A percentile compares a stretch with the other conserved stretches of the same genome.
These are phyloP conservation scores for Thymelicus sylvestris DNA, from an alignment of 2,888 invertebrate genomes.

Conservation along the genomic window DNA sequence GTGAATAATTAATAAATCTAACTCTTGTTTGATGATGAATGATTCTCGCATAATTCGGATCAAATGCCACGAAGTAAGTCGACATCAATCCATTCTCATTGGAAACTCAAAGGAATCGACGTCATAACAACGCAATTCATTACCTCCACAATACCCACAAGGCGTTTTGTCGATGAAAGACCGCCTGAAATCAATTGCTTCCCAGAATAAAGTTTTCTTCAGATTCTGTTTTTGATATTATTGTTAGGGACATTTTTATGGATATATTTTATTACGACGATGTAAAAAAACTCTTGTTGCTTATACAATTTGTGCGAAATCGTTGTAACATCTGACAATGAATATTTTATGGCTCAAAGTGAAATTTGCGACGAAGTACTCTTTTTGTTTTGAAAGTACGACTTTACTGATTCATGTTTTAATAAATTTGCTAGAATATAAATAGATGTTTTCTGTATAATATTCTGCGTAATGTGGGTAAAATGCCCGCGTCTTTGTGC, in stretches of 20 bases:
- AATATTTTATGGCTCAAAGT: not conserved
- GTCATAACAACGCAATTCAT: slow-evolving; percentile 27
- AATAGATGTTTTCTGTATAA: no score
- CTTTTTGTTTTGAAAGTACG: no score
- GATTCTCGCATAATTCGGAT: not conserved
- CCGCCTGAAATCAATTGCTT: slow-evolving; percentile 18
- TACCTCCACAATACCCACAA: slow-evolving; percentile 27
- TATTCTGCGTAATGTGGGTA: no score
- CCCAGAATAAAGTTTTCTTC: slow-evolving; percentile 23
- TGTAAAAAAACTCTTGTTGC: not conserved
- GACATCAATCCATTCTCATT: slow-evolving; percentile 16
- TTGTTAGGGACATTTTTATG: not conserved
- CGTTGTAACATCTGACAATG: slow-evolving; percentile 5
- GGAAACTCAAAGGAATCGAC: slow-evolving; percentile 16
- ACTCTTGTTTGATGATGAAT: not conserved
- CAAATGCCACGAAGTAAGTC: not conserved
- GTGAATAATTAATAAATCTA: no score
- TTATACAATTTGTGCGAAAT: slow-evolving; percentile 1
- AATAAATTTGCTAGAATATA: no score
- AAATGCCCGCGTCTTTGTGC: no score
- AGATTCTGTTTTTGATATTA: not conserved
- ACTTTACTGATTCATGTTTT: no score
- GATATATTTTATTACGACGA: not conserved
- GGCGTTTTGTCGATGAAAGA: slow-evolving; percentile 26
- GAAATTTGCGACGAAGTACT: not conserved